phyloP scores from a whole-genome alignment of 2,113 vertebrate genomes.

The Myodes glareolus region DNA sequence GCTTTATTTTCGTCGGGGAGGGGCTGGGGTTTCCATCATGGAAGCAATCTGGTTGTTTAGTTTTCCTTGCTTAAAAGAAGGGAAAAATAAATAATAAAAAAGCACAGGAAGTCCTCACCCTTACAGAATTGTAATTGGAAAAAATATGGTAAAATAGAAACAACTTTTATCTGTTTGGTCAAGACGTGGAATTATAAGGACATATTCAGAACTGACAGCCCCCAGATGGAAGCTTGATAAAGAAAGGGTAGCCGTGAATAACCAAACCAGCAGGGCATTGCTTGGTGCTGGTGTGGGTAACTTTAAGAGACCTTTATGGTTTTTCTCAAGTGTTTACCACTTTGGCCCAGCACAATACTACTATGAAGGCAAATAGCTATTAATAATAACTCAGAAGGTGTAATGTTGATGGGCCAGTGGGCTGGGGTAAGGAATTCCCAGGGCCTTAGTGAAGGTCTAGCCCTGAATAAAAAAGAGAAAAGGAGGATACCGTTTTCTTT shows the following conservation, averaged over 20 bases:
- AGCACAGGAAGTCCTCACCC: accelerated
- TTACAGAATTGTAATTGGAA: not conserved
- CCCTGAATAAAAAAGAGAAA: not conserved
- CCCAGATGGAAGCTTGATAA: not conserved
- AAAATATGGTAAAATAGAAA: not conserved
- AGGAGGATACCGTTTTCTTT: not conserved
- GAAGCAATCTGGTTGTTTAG: not conserved
- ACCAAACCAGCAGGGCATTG: not conserved
- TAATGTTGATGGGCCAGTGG: not conserved
- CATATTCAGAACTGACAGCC: not conserved
- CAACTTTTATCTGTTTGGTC: not conserved
- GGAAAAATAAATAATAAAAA: not conserved
- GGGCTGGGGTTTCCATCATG: not conserved
- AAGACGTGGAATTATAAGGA: not conserved
- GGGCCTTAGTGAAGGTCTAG: not conserved
- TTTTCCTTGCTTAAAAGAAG: not conserved
- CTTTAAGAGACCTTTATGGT: not conserved
- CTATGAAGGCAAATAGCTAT: not conserved
- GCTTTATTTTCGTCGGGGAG: not conserved
- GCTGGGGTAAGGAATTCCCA: not conserved
- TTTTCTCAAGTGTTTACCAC: not conserved
- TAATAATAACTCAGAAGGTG: not conserved
- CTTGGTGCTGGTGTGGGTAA: not conserved
- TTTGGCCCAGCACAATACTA: not conserved
- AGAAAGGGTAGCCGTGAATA: not conserved